Base-by-base conservation (phyloP, 2,113 vertebrate genomes). In the Aptenodytes patagonicus region DNA sequence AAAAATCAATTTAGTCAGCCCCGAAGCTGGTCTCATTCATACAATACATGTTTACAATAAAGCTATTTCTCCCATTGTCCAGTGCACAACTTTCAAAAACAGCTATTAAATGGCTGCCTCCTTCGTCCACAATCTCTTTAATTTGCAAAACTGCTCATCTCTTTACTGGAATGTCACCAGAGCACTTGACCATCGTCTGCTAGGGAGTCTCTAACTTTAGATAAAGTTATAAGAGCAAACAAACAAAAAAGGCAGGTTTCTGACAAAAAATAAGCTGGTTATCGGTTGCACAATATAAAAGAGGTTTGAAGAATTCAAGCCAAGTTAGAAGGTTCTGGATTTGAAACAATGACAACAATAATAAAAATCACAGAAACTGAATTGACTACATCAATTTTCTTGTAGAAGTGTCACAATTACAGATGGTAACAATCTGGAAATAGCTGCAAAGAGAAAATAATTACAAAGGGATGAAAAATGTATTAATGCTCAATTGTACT, bases 391-490 rank as follows among this genome's bases (percentile, higher is more conserved):
- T 92, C 71, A 91, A 87, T 96, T 97, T 97, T 93, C 96, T 95
- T 97, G 90, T 97, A 96, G 97, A 96, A 91, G 88, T 96, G 89
- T 98, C 95, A 97, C 96, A 98, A 95, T 92, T 97, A 87, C 87
- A 98, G 98, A 98, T 98, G 97, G 96, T 70, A 98, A 97, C 98
- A 98, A 98, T 97, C 96, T 98, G 95, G 90, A 96, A 98, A 90
- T 93, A 93, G 87, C 94, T 98, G 94, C 96, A 96, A 97, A 97
- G 97, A 97, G 97, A 94, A 96, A 96, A 96, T 98, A 98, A 98
- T 98, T 97, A 96, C 91, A 96, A 97, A 96, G 75, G 89, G 93
- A 94, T 97, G 83, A 92, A 98, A 98, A 97, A 91, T 14, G 81
- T 91, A 97, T 97, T 97, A 98, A 97, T 96, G 86, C 55, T 96